These are phyloP conservation scores for Lasioglossum leucozonium DNA, from an alignment of 2,888 invertebrate species.

Conservation along the genomic window DNA sequence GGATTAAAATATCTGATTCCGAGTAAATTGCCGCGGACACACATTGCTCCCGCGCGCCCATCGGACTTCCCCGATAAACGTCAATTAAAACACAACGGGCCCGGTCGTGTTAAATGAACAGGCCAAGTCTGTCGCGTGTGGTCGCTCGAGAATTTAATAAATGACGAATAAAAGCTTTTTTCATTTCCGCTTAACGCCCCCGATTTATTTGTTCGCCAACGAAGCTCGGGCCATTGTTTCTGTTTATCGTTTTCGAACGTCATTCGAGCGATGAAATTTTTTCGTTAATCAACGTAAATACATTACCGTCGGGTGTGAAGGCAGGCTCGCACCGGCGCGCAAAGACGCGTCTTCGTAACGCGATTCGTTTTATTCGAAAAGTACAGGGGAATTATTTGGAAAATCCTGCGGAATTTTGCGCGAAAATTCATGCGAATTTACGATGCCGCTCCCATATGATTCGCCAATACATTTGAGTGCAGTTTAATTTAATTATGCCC, in stretches of 20 bases:
- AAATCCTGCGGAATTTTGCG: not conserved
- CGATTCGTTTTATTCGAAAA: not conserved
- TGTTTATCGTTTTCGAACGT: not conserved
- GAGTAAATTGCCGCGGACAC: constrained; percentile 30
- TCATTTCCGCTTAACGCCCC: not conserved
- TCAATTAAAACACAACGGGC: constrained; percentile 27
- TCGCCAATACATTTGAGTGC: not conserved
- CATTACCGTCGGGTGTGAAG: too few species aligned
- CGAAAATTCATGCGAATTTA: not conserved
- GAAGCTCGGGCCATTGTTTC: not conserved
- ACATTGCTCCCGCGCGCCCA: constrained; percentile 1
- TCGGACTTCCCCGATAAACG: constrained; percentile 33
- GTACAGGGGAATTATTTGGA: not conserved
- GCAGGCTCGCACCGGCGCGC: too few species aligned
- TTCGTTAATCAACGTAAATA: not conserved
- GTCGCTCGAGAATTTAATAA: not conserved
- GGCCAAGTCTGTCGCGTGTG: not conserved
- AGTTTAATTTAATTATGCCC: not conserved
- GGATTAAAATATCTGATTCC: constrained; percentile 57
- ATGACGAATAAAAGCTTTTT: not conserved
- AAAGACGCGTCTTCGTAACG: too few species aligned
- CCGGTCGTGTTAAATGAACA: not conserved
- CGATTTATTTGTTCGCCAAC: not conserved
- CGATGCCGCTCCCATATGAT: not conserved
- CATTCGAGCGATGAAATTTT: not conserved